A percentile compares a stretch with the other conserved stretches of the same genome.
phyloP scores from a whole-genome alignment of 2,113 vertebrate species.

The Lagopus muta region DNA sequence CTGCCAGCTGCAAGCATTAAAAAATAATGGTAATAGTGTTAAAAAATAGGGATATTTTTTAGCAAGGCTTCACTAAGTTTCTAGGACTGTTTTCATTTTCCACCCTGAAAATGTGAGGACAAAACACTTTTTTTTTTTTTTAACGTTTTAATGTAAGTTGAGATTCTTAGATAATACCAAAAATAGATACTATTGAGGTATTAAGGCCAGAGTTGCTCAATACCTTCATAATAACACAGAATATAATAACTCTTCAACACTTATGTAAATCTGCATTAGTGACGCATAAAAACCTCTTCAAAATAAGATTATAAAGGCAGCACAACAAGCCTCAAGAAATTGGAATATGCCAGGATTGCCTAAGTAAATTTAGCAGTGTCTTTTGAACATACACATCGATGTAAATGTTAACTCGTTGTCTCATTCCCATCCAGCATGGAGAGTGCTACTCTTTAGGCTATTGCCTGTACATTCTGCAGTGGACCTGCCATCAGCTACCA shows the following conservation, averaged over 20 bases:
- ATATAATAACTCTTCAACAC: not conserved
- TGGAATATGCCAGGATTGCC: not conserved
- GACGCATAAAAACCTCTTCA: not conserved
- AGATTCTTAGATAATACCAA: not conserved
- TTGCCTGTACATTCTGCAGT: not conserved
- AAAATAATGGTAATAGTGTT: not conserved
- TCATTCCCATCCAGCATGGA: fast-evolving
- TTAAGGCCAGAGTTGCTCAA: not conserved
- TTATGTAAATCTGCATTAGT: not conserved
- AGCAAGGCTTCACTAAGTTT: not conserved
- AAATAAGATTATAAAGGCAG: not conserved
- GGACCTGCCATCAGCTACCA: not conserved
- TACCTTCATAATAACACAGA: not conserved
- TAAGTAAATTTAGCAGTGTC: not conserved
- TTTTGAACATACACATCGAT: not conserved
- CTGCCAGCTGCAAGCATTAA: not conserved
- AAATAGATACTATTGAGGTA: not conserved
- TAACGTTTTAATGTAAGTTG: not conserved
- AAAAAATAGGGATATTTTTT: not conserved
- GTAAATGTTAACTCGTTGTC: not conserved
- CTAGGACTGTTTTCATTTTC: not conserved
- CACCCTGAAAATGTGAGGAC: fast-evolving
- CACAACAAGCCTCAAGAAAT: not conserved
- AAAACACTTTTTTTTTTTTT: not conserved
- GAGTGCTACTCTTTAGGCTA: not conserved